Evolutionary conservation across 2,888 invertebrate genomes (phyloP).

Genomic region (Crioceris asparagi): DNA sequence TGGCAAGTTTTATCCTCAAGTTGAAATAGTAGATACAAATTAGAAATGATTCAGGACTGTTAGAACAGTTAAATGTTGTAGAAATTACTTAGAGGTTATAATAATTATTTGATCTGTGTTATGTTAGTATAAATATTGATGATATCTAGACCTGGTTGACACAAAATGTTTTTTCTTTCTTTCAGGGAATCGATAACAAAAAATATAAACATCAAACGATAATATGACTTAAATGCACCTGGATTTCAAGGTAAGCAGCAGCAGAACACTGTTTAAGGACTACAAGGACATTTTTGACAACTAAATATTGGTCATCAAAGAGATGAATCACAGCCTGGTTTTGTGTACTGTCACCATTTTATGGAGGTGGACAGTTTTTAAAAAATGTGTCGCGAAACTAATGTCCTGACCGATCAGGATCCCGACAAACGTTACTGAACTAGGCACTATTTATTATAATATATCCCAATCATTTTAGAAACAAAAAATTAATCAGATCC

Average conservation of each 20-base stretch:
- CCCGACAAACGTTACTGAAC: slow-evolving; percentile 32
- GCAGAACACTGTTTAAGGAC: slow-evolving; percentile 30
- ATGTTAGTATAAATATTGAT: too few species aligned
- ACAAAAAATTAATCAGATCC: slow-evolving; percentile 3
- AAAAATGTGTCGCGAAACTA: too few species aligned
- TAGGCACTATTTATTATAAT: slow-evolving; percentile 35
- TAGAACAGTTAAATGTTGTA: too few species aligned
- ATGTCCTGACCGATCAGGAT: slow-evolving; percentile 19
- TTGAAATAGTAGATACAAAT: too few species aligned
- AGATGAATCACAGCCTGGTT: slow-evolving; percentile 45
- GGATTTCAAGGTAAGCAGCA: slow-evolving; percentile 19
- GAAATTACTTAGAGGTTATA: too few species aligned
- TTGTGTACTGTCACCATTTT: slow-evolving; percentile 35
- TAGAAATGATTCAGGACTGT: too few species aligned
- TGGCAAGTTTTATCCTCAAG: too few species aligned
- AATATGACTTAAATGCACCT: slow-evolving; percentile 23
- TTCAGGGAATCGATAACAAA: too few species aligned
- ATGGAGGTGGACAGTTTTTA: slow-evolving; percentile 22
- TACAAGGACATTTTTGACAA: slow-evolving; percentile 36
- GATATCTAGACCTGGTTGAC: too few species aligned
- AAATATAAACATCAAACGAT: too few species aligned
- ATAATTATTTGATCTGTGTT: too few species aligned
- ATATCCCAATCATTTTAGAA: slow-evolving; percentile 14
- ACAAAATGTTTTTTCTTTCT: too few species aligned
- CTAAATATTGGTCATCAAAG: slow-evolving; percentile 41